These are phyloP conservation scores for Choristoneura fumiferana DNA, from an alignment of 1,140 invertebrate species.

Conservation along the genomic window DNA sequence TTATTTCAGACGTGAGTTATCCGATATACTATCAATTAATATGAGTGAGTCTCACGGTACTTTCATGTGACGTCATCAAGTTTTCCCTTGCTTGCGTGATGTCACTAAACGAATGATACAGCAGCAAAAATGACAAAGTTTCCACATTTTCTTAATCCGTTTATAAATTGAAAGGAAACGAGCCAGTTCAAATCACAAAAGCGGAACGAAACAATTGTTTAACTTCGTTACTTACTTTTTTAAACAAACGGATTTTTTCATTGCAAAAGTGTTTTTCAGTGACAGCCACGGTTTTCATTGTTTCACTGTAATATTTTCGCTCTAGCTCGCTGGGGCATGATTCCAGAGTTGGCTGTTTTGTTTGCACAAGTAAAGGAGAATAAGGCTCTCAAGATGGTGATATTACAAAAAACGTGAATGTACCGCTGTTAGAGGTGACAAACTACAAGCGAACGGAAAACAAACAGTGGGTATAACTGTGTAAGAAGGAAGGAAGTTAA, in stretches of 20 bases:
- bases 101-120: no score
- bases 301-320: neutral
- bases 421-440: neutral
- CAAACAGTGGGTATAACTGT: no score
- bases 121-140: no score
- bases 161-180: no score
- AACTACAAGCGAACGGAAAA: neutral
- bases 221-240: neutral
- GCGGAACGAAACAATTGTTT: neutral
- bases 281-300: neutral
- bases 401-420: neutral
- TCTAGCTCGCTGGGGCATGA: neutral
- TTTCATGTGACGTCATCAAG: no score
- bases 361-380: constrained; percentile 9
- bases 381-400: neutral
- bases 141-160: no score
- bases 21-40: no score
- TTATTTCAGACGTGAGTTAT: no score
- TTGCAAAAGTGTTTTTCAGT: neutral
- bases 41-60: no score
- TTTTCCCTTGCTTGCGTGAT: no score
- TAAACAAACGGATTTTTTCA: neutral
- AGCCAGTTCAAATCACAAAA: no score
- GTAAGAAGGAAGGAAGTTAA: no score
- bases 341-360: constrained; percentile 7